Percentiles rank a stretch among this genome's conserved stretches.
Evolutionary conservation across 1,140 invertebrate genomes (phyloP).

Genomic region (Bombyx mandarina): DNA sequence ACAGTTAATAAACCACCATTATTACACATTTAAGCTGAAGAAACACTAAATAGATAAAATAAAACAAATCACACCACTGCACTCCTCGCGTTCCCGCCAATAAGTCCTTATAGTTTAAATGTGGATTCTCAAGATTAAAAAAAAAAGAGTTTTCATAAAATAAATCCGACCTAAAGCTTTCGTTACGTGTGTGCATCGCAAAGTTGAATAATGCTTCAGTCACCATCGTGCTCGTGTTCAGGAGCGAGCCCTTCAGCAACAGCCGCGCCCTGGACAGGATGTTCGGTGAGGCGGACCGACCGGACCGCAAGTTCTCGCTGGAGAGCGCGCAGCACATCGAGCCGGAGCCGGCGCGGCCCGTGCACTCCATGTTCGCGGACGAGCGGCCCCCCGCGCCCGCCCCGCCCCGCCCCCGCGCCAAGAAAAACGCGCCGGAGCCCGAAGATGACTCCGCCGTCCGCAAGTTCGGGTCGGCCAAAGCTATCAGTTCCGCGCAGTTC

Average conservation of each 20-base stretch:
- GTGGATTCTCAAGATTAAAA: too few species aligned
- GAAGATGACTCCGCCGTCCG: slow-evolving; percentile 75
- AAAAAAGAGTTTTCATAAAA: too few species aligned
- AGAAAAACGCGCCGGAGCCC: slow-evolving; percentile 2
- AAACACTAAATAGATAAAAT: too few species aligned
- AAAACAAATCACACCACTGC: too few species aligned
- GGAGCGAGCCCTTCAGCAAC: slow-evolving; percentile 50
- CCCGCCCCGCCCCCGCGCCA: slow-evolving; percentile 6
- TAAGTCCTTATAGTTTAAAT: too few species aligned
- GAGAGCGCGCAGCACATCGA: slow-evolving; percentile 53
- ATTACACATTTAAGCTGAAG: too few species aligned
- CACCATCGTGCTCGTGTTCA: slow-evolving; percentile 8
- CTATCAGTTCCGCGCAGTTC: slow-evolving; percentile 97
- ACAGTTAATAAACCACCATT: too few species aligned
- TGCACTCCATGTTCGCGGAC: slow-evolving; percentile 50
- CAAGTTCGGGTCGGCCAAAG: slow-evolving; percentile 96
- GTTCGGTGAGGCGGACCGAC: slow-evolving; percentile 17
- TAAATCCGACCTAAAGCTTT: too few species aligned
- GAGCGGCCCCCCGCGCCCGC: slow-evolving; percentile 10
- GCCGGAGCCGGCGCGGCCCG: slow-evolving; percentile 36
- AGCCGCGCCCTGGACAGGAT: slow-evolving; percentile 26
- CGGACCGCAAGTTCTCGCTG: not conserved
- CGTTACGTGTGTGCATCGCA: too few species aligned
- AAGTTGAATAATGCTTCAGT: too few species aligned
- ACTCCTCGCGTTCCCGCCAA: too few species aligned